Base-by-base conservation (phyloP, 2,888 invertebrate species). In the Agrotis clavis region DNA sequence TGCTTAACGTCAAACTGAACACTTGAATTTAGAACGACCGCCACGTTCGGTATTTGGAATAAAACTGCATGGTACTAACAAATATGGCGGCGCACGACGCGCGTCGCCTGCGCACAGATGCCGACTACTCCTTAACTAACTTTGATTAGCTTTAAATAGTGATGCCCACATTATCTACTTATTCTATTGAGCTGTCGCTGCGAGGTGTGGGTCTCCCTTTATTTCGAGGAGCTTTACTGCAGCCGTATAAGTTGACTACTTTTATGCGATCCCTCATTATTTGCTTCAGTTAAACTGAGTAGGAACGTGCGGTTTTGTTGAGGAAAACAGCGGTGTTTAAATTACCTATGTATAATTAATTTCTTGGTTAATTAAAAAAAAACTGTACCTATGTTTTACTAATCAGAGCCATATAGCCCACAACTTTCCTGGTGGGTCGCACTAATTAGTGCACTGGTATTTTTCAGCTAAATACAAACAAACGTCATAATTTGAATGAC, bases 131-230 rank as follows among this genome's bases (percentile, higher is more conserved):
- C 96, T 96, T 97, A 97, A 97, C 96, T 92, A 95, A 94, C 92
- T 95, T 96, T 97, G 97, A 97, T 97, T 97, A 97, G 96, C 96
- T 97, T 97, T 97, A 97, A 97, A 97, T 97, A 97, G 97, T 93
- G 92, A 92, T 94, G 94, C 94, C 93, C 94, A 95, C 92, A 95
- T 96, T 96, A 97, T 96, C 96, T 96, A 96, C 96, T 96, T 96
- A 96, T 95, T 96, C 92, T 92, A 96, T 97, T 96, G 95, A 95
- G 92, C 90, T 91, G 91, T 91, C 91, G 93, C 90, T 91, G 90
- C 86, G 89, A 88, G 89, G 90, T 93, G 92, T 92, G 91, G 90
- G 90, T 90, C 89, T 91, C 90, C 90, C 90, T 91, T 87, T 90
- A 87, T 90, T 92, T 84, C 79, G 88, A 87, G 88, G 84, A 87